These are phyloP conservation scores for Pyrocephalus nanus DNA, from an alignment of 2,797 vertebrate species.

Conservation along the genomic window DNA sequence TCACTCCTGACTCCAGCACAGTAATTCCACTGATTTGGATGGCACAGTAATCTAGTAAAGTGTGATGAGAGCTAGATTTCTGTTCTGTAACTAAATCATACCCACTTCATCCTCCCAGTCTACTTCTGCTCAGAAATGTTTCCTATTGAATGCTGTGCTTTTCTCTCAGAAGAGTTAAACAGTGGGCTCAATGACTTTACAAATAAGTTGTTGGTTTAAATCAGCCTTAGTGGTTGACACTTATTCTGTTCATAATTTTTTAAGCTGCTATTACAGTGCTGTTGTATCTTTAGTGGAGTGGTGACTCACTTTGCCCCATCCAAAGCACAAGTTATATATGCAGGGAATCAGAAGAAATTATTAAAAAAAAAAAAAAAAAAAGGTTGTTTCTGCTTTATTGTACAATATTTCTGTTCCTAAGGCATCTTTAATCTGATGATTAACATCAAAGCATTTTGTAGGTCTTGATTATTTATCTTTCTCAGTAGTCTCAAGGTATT, in stretches of 20 bases:
- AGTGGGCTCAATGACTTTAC: background rate
- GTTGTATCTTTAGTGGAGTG: background rate
- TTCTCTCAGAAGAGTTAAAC: background rate
- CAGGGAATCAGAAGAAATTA: background rate
- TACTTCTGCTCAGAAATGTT: background rate
- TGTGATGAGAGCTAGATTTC: background rate
- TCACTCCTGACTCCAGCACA: background rate
- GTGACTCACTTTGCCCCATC: background rate
- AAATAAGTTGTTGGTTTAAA: background rate
- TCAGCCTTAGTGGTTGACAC: background rate
- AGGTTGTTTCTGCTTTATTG: background rate
- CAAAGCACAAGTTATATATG: background rate
- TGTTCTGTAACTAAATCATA: background rate
- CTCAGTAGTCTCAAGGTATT: background rate
- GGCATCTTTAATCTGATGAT: background rate
- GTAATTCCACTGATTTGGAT: background rate
- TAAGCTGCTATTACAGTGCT: background rate
- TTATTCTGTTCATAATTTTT: background rate
- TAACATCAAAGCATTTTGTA: background rate
- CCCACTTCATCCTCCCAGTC: background rate
- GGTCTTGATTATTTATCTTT: background rate
- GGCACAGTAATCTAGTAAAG: background rate
- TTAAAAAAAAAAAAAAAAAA: background rate
- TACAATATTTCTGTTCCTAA: background rate
- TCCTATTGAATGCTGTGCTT: background rate